These are phyloP conservation scores for Meles meles DNA, from an alignment of 2,113 vertebrate genomes.

Conservation along the genomic window DNA sequence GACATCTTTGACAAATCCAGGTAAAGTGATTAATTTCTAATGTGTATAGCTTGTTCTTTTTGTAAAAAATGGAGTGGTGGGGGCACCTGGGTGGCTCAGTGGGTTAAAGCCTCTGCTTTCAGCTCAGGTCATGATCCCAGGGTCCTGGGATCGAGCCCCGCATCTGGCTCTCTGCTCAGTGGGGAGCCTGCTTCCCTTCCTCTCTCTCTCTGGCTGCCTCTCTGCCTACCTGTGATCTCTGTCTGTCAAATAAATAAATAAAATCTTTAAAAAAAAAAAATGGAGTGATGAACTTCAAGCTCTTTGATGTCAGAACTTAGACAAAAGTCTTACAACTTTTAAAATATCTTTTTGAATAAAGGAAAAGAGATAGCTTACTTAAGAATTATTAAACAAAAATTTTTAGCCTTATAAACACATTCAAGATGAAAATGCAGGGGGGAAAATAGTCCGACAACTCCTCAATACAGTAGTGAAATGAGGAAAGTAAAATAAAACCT, in stretches of 20 bases:
- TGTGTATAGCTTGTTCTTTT: background rate
- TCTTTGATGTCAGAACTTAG: background rate
- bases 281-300: background rate
- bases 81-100: too few relatives aligned
- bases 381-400: background rate
- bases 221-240: too few relatives aligned
- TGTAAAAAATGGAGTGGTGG: background rate
- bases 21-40: background rate
- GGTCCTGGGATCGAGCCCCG: too few relatives aligned
- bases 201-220: too few relatives aligned
- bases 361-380: background rate
- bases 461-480: background rate
- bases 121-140: too few relatives aligned
- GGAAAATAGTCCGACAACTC: background rate
- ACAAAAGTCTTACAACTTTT: background rate
- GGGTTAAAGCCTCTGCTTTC: too few relatives aligned
- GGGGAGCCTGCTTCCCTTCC: too few relatives aligned
- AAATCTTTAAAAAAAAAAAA: too few relatives aligned
- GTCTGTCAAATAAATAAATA: too few relatives aligned
- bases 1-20: background rate
- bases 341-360: background rate
- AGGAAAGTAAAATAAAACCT: background rate
- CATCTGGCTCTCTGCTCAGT: too few relatives aligned
- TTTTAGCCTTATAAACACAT: background rate
- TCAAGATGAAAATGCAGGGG: background rate